phyloP scores from a whole-genome alignment of 2,888 invertebrate species.

The Tenthredo scrophulariae region DNA sequence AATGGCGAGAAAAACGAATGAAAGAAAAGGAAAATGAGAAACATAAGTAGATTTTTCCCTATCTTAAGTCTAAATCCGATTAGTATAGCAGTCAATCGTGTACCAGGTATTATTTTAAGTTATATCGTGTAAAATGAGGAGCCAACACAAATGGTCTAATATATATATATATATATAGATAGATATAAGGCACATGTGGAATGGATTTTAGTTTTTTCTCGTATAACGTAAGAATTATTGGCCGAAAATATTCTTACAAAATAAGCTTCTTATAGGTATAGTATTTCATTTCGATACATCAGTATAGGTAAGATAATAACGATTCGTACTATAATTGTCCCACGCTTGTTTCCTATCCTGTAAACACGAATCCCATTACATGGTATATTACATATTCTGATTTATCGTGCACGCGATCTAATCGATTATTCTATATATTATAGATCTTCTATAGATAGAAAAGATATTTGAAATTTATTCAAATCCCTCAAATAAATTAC shows the following conservation, averaged over 20 bases:
- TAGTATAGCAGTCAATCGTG: not conserved
- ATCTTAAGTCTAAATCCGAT: not conserved
- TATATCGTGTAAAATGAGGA: not conserved
- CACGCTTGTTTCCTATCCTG: not conserved
- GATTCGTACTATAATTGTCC: not conserved
- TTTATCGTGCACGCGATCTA: not conserved
- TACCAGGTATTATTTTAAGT: not conserved
- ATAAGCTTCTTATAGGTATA: not conserved
- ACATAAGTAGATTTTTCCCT: not conserved
- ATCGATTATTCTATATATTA: not conserved
- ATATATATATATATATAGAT: not conserved
- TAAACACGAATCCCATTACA: not conserved
- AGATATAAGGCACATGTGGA: not conserved
- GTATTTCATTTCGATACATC: not conserved
- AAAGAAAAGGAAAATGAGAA: not conserved
- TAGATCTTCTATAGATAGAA: too few relatives aligned
- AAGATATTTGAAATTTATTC: not conserved
- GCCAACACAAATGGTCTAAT: not conserved
- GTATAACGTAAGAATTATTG: not conserved
- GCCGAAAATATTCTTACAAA: not conserved
- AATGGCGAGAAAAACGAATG: not conserved
- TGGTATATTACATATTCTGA: not conserved
- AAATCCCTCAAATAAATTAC: not conserved
- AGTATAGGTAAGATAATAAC: not conserved
- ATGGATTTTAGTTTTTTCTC: not conserved